phyloP scores from a whole-genome alignment of 2,797 vertebrate genomes.

The Macroramphosus scolopax region DNA sequence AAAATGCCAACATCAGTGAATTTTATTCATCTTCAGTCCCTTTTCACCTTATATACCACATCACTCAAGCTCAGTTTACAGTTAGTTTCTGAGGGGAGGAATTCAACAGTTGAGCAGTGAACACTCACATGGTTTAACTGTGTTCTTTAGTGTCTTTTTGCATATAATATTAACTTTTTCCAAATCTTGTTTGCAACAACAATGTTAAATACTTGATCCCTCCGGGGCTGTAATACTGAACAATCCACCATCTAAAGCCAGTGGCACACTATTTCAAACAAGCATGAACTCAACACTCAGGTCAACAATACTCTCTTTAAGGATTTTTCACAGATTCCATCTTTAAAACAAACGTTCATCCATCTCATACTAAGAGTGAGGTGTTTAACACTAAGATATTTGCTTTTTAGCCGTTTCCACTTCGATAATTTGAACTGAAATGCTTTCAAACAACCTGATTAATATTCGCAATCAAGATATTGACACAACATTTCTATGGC shows the following conservation, averaged over 20 bases:
- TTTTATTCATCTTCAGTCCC: slow-evolving; percentile 81
- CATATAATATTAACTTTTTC: slow-evolving; percentile 72
- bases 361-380: slow-evolving; percentile 48
- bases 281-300: slow-evolving; percentile 45
- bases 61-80: slow-evolving; percentile 67
- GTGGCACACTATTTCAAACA: slow-evolving; percentile 39
- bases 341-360: slow-evolving; percentile 48
- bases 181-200: slow-evolving; percentile 59
- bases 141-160: slow-evolving; percentile 53
- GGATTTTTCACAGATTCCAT: slow-evolving; percentile 58
- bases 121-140: slow-evolving; percentile 58
- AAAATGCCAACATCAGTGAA: slow-evolving; percentile 79
- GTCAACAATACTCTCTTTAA: slow-evolving; percentile 46
- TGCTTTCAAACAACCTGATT: slow-evolving; percentile 47
- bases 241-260: slow-evolving; percentile 44
- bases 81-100: slow-evolving; percentile 70
- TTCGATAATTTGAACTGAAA: no score
- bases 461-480: slow-evolving; percentile 34
- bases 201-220: slow-evolving; percentile 69
- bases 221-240: slow-evolving; percentile 60
- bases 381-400: slow-evolving; percentile 41
- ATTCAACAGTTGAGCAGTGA: slow-evolving; percentile 65
- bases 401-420: slow-evolving; percentile 29
- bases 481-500: slow-evolving; percentile 68
- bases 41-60: slow-evolving; percentile 70